Evolutionary conservation across 2,888 invertebrate genomes (phyloP).

Genomic region (Empis livida): DNA sequence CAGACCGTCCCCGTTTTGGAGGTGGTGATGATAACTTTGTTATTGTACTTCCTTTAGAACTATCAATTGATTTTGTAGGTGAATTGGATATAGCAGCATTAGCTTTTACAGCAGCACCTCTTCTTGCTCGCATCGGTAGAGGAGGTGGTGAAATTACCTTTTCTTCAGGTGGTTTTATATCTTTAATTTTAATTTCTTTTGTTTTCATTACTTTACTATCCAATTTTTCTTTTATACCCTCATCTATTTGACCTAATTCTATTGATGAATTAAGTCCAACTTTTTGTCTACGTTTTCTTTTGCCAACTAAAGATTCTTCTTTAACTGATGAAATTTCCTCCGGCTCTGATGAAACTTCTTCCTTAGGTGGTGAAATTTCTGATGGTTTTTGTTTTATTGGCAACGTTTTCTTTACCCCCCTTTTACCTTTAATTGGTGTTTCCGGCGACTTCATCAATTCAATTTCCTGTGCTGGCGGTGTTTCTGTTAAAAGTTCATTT

Average conservation of each 20-base stretch:
- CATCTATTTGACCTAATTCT: too few relatives aligned
- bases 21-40: neutral
- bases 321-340: too few relatives aligned
- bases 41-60: neutral
- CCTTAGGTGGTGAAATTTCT: neutral
- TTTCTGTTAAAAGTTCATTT: too few relatives aligned
- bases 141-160: neutral
- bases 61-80: neutral
- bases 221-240: too few relatives aligned
- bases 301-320: too few relatives aligned
- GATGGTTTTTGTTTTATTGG: neutral
- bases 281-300: too few relatives aligned
- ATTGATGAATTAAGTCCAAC: too few relatives aligned
- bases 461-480: too few relatives aligned
- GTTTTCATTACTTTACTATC: neutral
- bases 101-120: neutral
- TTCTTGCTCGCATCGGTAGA: neutral
- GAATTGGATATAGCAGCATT: neutral
- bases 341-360: too few relatives aligned
- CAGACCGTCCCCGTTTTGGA: constrained; percentile 8
- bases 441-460: too few relatives aligned
- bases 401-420: neutral
- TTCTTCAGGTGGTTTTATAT: neutral
- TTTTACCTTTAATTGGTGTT: too few relatives aligned
- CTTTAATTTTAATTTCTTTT: neutral